Base-by-base conservation (phyloP, 2,888 invertebrate genomes). In the Andricus quercusramuli region DNA sequence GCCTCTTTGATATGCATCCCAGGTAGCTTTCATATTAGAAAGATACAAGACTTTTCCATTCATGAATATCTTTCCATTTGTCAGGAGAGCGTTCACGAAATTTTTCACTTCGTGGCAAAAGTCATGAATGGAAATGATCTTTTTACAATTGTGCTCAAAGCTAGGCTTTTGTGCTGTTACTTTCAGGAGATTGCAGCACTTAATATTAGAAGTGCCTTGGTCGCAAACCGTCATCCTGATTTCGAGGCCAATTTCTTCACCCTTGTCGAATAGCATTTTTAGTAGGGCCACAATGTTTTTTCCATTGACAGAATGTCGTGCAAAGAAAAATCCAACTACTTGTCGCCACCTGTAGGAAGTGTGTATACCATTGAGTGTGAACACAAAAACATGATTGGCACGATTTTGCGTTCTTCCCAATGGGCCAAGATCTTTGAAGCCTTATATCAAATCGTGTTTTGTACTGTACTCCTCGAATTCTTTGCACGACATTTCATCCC, bases 221-320 rank as follows among this genome's bases (percentile, higher is more conserved):
- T 74, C 79, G 59, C 74, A 79, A 41, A 70, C 62, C 29, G 70
- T 62, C 8, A 79, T 62, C 74, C 41, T 70, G 2, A 79, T 29
- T 17, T 74, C 25, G 13, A 64, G 70, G 20, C 44, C 74, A 25
- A n/a, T 44, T 62, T 41, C 20, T 15, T 59, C n/a, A 62, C 44
- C 74, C 59, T 70, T 29, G 13, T 44, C 29, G 59, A 74, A 44
- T 47, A 79, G 44, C 44, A 44, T 44, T 44, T 44, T 13, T 15
- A 44, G 44, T 44, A 44, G 44, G 15, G 44, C 4, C 15, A 15
- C 44, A 44, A 44, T 15, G 44, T 2, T 15, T 44, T 44, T 15
- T 44, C 13, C 44, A 44, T 11, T 44, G 11, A 44, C 41, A 44
- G 41, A 44, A 44, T 9, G 9, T 5, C 66, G 66, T 6, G 37